Evolutionary conservation across 2,797 vertebrate species (phyloP).

Genomic region (Aeoliscus strigatus): DNA sequence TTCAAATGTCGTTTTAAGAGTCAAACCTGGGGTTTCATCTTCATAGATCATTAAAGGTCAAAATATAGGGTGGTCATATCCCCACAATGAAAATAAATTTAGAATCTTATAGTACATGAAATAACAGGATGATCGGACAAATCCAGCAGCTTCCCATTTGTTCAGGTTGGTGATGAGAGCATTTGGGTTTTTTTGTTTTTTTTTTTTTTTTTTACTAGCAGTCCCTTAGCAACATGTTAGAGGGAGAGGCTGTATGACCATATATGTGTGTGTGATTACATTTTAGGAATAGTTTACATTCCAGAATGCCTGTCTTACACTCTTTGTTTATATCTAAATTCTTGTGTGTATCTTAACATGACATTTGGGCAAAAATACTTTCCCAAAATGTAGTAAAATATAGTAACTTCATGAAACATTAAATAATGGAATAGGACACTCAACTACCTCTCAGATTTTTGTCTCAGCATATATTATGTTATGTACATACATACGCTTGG

Average conservation of each 20-base stretch:
- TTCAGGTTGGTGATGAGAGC: neutral
- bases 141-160: neutral
- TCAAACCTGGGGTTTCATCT: too few relatives aligned
- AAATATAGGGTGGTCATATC: too few relatives aligned
- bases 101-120: too few relatives aligned
- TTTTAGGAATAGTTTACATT: constrained; percentile 7
- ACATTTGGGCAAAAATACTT: neutral
- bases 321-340: neutral
- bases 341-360: neutral
- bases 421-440: too few relatives aligned
- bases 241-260: constrained; percentile 15
- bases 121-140: neutral
- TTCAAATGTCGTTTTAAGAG: too few relatives aligned
- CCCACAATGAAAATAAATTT: too few relatives aligned
- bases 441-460: too few relatives aligned
- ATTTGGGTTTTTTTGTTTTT: too few relatives aligned
- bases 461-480: too few relatives aligned
- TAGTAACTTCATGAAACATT: neutral
- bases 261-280: constrained; percentile 16
- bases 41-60: too few relatives aligned
- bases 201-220: too few relatives aligned
- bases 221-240: neutral
- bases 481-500: too few relatives aligned
- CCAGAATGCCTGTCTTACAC: neutral
- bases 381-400: neutral